phyloP scores from a whole-genome alignment of 2,113 vertebrate genomes.

The Perca fluviatilis region DNA sequence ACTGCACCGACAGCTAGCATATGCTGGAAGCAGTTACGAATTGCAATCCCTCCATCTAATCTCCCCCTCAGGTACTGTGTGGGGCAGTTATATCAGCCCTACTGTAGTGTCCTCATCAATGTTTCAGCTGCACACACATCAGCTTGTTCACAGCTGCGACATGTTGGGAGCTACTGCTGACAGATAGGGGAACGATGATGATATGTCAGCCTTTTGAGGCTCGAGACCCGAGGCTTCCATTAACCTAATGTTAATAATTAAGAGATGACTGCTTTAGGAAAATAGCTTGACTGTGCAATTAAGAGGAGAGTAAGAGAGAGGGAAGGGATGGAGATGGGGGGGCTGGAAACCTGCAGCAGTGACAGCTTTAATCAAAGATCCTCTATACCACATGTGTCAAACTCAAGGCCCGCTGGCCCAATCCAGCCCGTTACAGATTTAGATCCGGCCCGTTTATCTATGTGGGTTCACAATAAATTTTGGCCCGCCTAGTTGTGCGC shows the following conservation, averaged over 20 bases:
- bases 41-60: neutral
- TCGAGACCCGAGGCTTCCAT: conserved; percentile 27
- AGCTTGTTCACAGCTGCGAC: conserved; percentile 36
- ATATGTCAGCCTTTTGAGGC: conserved; percentile 29
- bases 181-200: neutral
- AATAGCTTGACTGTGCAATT: conserved; percentile 6
- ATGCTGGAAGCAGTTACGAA: neutral
- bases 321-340: neutral
- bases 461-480: no score
- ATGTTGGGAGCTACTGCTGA: neutral
- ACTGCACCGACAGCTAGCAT: neutral
- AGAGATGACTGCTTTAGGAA: conserved; percentile 24
- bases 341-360: neutral
- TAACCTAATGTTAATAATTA: conserved; percentile 61
- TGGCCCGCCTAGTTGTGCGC: no score
- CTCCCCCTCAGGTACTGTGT: neutral
- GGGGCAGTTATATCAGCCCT: neutral
- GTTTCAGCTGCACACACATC: conserved; percentile 42
- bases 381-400: no score
- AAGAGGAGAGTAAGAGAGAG: conserved; percentile 7
- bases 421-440: no score
- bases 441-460: no score
- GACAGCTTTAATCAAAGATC: neutral
- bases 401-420: no score
- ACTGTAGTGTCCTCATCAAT: conserved; percentile 14